A percentile compares a stretch with the other conserved stretches of the same genome.
phyloP scores from a whole-genome alignment of 2,113 vertebrate species.

The Chionis minor region DNA sequence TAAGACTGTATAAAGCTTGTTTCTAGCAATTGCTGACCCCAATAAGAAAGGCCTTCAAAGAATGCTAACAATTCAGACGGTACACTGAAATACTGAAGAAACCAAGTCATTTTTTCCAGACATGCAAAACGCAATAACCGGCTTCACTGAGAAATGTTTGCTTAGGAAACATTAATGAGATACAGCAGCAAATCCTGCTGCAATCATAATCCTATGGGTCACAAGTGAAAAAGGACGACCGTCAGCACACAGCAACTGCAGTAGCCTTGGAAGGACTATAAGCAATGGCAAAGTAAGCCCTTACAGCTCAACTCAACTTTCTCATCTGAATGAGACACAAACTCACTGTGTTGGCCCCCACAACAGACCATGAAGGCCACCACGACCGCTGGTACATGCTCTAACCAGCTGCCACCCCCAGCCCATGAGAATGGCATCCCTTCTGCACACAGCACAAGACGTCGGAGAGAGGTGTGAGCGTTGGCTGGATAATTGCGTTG shows the following conservation, averaged over 20 bases:
- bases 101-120: not conserved
- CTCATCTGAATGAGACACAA: not conserved
- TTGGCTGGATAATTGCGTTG: not conserved
- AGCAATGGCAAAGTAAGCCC: not conserved
- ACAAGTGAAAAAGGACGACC: not conserved
- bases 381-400: rapidly evolving
- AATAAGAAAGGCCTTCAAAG: not conserved
- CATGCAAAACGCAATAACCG: not conserved
- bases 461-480: not conserved
- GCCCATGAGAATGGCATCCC: not conserved
- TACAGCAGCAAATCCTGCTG: not conserved
- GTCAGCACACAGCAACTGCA: not conserved
- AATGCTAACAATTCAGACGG: not conserved
- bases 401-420: not conserved
- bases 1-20: not conserved
- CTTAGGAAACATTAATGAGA: not conserved
- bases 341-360: not conserved
- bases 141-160: not conserved
- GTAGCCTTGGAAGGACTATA: not conserved
- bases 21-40: not conserved
- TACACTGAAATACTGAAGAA: not conserved
- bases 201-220: not conserved
- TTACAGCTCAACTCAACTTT: not conserved
- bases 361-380: not conserved
- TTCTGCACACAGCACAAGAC: rapidly evolving